Evolutionary conservation across 1,140 invertebrate species (phyloP).

Genomic region (Aphaenogaster floridana): DNA sequence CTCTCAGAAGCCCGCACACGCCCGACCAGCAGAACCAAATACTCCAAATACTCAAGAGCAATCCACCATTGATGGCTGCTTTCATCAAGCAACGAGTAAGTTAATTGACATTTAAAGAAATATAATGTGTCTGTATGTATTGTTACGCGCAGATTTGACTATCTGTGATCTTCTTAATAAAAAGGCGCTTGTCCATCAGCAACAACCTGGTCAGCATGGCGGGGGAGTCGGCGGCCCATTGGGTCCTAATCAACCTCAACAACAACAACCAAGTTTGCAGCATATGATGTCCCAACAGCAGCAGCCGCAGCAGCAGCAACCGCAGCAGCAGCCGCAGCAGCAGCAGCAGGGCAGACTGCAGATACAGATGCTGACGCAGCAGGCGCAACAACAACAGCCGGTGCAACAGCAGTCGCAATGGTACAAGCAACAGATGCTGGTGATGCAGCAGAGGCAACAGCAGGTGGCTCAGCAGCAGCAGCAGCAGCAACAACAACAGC

Average conservation of each 20-base stretch:
- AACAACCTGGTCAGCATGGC: slow-evolving; percentile 83
- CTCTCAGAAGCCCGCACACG: slow-evolving; percentile 95
- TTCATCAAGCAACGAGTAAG: slow-evolving; percentile 96
- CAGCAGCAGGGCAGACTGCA: slow-evolving; percentile 83
- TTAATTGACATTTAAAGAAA: slow-evolving; percentile 1
- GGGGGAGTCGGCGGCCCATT: slow-evolving; percentile 80
- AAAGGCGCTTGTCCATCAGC: slow-evolving; percentile 81
- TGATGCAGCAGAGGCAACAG: slow-evolving; percentile 85
- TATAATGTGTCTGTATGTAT: slow-evolving; percentile 25
- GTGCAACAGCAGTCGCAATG: slow-evolving; percentile 87
- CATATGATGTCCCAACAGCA: slow-evolving; percentile 87
- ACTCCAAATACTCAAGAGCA: slow-evolving; percentile 96
- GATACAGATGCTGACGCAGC: slow-evolving; percentile 85
- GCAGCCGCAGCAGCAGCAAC: slow-evolving; percentile 85
- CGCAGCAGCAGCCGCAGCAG: slow-evolving; percentile 85
- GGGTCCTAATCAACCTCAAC: slow-evolving; percentile 86
- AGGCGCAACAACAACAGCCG: slow-evolving; percentile 86
- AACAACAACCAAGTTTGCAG: slow-evolving; percentile 85
- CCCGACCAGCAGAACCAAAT: slow-evolving; percentile 98
- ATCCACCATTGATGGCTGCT: slow-evolving; percentile 98
- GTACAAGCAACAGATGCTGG: slow-evolving; percentile 88
- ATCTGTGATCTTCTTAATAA: slow-evolving; percentile 70
- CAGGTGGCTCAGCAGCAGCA: slow-evolving; percentile 86
- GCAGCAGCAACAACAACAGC: slow-evolving; percentile 86
- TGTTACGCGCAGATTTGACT: slow-evolving; percentile 47